Base-by-base conservation (phyloP, 2,113 vertebrate genomes). In the Acrocephalus arundinaceus region DNA sequence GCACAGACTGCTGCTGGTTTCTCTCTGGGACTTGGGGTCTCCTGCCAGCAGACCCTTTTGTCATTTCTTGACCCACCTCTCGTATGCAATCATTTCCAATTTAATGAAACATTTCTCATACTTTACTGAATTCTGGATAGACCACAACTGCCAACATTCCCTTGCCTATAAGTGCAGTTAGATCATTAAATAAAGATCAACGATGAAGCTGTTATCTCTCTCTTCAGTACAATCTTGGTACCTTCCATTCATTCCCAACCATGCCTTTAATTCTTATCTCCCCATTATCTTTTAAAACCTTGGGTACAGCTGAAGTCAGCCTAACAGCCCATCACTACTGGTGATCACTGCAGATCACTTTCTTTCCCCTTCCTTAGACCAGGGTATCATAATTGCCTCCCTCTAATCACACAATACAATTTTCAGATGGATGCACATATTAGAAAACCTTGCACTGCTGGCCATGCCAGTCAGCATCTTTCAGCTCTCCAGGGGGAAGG, bases 281-380 rank as follows among this genome's bases (percentile, higher is more conserved):
- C 43, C 33, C 35, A 14, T 81, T 89, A 35, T 45, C 65, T 90
- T 93, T 80, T 59, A 59, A 92, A 93, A 63, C 68, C 33, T 63
- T 61, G 30, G 22, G 16, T 84, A 37, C 45, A 81, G 83, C 88
- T 94, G 87, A 86, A 89, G 65, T 87, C 91, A 96, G 76, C 52
- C 39, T 74, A 87, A 87, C 59, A 91, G 22, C 20, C 46, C 39
- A 37, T 63, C 63, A 71, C 3, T 43, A 27, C 2, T 84, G 37
- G 43, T 71, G 72, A 57, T 57, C 49, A 70, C 41, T 70, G 31
- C 59, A 74, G 41, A 62, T 77, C 37, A 30, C 27, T 71, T 94
- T 54, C 57, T 87, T 81, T 84, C 59, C 28, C 63, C 18, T 87
- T 90, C 59, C 80, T 71, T 89, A 87, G 55, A 25, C 41, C 41